Conservation (phyloP, 2,888 invertebrate species). For the Drosophila aldrichi region DNA sequence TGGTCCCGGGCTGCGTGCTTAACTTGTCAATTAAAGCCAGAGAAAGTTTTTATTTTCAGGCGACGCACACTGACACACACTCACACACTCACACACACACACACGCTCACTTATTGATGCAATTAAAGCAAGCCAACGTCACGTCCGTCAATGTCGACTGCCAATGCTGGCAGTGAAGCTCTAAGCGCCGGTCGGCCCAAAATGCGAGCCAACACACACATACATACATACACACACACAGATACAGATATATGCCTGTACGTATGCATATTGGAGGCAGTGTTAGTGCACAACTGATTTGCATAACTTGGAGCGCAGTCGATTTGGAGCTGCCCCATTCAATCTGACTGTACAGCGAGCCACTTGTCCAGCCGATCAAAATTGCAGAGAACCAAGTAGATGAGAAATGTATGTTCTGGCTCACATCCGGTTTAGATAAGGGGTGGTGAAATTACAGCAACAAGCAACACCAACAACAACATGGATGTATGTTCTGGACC, state of each 20-base stretch:
- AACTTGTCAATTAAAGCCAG: constrained; percentile 18
- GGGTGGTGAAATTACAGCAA: no score
- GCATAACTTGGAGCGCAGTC: constrained; percentile 53
- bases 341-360: not conserved
- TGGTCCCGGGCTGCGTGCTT: constrained; percentile 14
- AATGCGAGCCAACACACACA: not conserved
- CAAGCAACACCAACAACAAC: no score
- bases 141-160: constrained; percentile 19
- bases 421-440: no score
- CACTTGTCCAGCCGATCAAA: no score
- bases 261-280: not conserved
- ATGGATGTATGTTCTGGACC: no score
- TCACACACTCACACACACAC: not conserved
- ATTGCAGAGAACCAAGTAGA: no score
- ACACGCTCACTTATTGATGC: constrained; percentile 7
- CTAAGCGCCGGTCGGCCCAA: constrained; percentile 6
- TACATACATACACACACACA: not conserved
- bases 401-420: no score
- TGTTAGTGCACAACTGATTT: constrained; percentile 48
- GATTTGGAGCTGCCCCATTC: constrained; percentile 27
- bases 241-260: not conserved
- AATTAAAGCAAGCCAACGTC: constrained; percentile 17
- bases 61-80: constrained; percentile 3
- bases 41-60: constrained; percentile 16
- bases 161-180: constrained; percentile 7